Evolutionary conservation across 2,113 vertebrate genomes (phyloP), one percentile per base, ranked within the genome.

Genomic region (Vanacampus margaritifer): DNA sequence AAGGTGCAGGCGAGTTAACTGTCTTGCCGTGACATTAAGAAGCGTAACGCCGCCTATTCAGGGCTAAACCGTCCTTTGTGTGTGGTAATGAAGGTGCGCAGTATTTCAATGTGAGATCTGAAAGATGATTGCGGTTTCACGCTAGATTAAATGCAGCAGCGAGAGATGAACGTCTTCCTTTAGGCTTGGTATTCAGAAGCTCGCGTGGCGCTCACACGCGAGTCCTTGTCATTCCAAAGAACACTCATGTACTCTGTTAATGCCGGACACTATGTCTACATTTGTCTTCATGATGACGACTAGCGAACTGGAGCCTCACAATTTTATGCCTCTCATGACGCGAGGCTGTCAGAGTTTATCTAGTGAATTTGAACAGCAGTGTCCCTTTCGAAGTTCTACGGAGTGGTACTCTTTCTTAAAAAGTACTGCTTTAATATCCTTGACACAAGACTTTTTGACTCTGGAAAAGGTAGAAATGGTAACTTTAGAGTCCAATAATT

Each of bases 121-220:
- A 64, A 57, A 72, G 64, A 68, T 59, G 65, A 48, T 71, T 78
- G 70, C 43, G 71, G 68, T 73, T 41, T 84, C 80, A 58, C 63
- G 46, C 58, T 65, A 73, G 76, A 82, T 85, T 74, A 81, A 80
- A 73, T 62, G 36, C 45, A 73, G 73, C 78, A 58, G 75, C 64
- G 63, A 36, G 41, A 79, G 69, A 81, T 75, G 70, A 73, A 68
- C 77, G 66, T 73, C 64, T 84, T 80, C 48, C 78, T 82, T 67
- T 9, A 16, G 64, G 69, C 56, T 67, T 69, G 81, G 73, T 65
- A 74, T 74, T 76, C 26, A 65, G 64, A 65, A 60, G 67, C 56
- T 70, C 56, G 72, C 57, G 61, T 74, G 51, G 65, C 69, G 35
- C 41, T 48, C 36, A 61, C 59, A 76, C 1, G 26, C 71, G 65